A percentile compares a stretch with the other conserved stretches of the same genome.
phyloP scores from a whole-genome alignment of 2,113 vertebrate species.

The Lathamus discolor region DNA sequence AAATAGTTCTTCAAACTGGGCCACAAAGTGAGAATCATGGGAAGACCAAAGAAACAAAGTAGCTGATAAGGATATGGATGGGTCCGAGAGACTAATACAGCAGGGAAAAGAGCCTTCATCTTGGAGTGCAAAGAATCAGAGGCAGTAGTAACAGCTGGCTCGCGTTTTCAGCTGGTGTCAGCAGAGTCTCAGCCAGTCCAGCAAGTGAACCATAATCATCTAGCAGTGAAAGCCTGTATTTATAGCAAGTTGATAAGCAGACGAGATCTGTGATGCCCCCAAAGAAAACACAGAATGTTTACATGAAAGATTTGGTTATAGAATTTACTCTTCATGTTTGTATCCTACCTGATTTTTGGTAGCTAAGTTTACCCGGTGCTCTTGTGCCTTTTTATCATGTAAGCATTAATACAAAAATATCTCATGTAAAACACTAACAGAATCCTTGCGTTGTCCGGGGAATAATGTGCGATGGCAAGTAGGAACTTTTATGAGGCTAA shows the following conservation, averaged over 20 bases:
- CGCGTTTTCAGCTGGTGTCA: not conserved
- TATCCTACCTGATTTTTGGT: not conserved
- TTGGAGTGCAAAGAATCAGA: no score
- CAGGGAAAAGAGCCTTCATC: not conserved
- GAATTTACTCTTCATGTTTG: not conserved
- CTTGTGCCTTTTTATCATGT: not conserved
- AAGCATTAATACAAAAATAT: not conserved
- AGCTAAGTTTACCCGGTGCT: not conserved
- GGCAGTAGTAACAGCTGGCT: not conserved
- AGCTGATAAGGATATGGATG: not conserved
- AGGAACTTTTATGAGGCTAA: not conserved
- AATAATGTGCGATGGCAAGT: not conserved
- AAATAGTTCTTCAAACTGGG: conserved; percentile 25
- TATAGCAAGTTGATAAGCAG: not conserved
- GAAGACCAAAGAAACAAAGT: not conserved
- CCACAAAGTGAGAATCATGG: not conserved
- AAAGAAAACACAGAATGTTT: not conserved
- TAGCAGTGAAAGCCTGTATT: not conserved
- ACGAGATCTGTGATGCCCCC: not conserved
- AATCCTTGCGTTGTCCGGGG: not conserved
- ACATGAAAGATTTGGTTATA: rapidly evolving
- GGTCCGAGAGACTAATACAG: not conserved
- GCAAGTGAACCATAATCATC: not conserved
- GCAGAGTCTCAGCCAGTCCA: not conserved
- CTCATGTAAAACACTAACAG: not conserved